Percentiles rank a stretch among this genome's conserved stretches.
These are phyloP conservation scores for Orgyia antiqua DNA, from an alignment of 2,888 invertebrate species.

Conservation along the genomic window DNA sequence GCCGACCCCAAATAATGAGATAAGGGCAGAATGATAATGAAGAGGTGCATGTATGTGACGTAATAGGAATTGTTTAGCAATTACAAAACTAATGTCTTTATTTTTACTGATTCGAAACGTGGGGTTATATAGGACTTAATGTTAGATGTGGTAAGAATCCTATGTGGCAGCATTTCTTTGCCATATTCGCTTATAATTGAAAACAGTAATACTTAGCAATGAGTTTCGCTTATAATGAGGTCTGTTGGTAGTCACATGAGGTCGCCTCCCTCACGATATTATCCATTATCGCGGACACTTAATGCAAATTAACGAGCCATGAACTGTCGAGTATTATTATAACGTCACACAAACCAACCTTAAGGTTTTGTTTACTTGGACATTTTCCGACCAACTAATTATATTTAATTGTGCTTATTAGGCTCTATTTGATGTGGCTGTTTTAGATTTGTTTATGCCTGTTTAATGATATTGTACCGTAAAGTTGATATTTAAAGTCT, in stretches of 20 bases:
- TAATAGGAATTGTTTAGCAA: too few species aligned
- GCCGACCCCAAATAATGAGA: too few species aligned
- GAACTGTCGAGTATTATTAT: constrained; percentile 10
- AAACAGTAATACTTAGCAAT: constrained; percentile 3
- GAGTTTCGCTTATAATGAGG: constrained; percentile 9
- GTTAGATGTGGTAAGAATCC: too few species aligned
- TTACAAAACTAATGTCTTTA: too few species aligned
- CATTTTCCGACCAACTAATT: constrained; percentile 2
- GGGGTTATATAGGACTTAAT: too few species aligned
- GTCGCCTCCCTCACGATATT: constrained; percentile 7
- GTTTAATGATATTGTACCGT: too few species aligned
- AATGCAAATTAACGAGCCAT: constrained; percentile 24
- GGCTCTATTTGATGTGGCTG: constrained; percentile 4
- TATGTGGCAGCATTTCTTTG: too few species aligned
- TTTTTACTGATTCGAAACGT: too few species aligned
- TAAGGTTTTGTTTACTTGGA: constrained; percentile 8
- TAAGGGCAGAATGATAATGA: too few species aligned
- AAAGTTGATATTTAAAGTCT: too few species aligned
- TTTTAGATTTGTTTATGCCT: too few species aligned
- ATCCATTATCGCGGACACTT: constrained; percentile 19
- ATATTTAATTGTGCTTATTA: constrained; percentile 4
- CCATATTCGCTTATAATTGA: constrained; percentile 4
- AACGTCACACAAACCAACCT: constrained; percentile 8
- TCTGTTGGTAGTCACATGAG: constrained; percentile 5
- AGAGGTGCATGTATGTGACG: too few species aligned